Conservation (phyloP, 1,140 invertebrate genomes). For the Drosophila orena region DNA sequence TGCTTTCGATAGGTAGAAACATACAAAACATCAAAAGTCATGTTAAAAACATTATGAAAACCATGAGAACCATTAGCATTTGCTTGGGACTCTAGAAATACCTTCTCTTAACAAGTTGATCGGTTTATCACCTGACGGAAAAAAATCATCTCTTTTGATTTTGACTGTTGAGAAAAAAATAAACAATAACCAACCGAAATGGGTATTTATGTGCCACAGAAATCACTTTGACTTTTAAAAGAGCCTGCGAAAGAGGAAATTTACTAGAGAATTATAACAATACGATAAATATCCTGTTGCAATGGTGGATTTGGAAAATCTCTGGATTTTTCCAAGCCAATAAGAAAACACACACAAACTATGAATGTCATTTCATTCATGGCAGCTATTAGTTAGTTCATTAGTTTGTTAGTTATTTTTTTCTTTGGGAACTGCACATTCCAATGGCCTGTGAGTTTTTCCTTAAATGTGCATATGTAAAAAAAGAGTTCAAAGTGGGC, state of each 20-base stretch:
- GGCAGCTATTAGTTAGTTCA: too few species aligned
- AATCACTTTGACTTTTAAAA: neutral
- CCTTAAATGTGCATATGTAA: slow-evolving; percentile 2
- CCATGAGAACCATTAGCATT: slow-evolving; percentile 23
- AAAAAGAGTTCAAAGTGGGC: slow-evolving; percentile 34
- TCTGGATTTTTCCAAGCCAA: too few species aligned
- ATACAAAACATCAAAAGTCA: slow-evolving; percentile 65
- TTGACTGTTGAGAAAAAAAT: slow-evolving; percentile 22
- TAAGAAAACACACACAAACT: too few species aligned
- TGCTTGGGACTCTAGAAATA: slow-evolving; percentile 3
- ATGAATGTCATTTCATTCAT: neutral
- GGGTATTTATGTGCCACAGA: neutral
- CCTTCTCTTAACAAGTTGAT: slow-evolving; percentile 11
- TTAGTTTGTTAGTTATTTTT: too few species aligned
- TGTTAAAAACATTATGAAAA: slow-evolving; percentile 36
- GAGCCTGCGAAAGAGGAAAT: neutral
- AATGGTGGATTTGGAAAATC: too few species aligned
- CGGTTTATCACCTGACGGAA: slow-evolving; percentile 22
- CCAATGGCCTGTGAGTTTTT: neutral
- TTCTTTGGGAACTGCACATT: neutral
- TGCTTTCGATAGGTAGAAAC: neutral
- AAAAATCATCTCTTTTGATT: slow-evolving; percentile 12
- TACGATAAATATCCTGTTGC: neutral
- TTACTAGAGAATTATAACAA: neutral
- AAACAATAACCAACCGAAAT: neutral